A percentile compares a stretch with the other conserved stretches of the same genome.
Conservation (phyloP, 2,797 vertebrate genomes). For the Apogon hyalosoma region DNA sequence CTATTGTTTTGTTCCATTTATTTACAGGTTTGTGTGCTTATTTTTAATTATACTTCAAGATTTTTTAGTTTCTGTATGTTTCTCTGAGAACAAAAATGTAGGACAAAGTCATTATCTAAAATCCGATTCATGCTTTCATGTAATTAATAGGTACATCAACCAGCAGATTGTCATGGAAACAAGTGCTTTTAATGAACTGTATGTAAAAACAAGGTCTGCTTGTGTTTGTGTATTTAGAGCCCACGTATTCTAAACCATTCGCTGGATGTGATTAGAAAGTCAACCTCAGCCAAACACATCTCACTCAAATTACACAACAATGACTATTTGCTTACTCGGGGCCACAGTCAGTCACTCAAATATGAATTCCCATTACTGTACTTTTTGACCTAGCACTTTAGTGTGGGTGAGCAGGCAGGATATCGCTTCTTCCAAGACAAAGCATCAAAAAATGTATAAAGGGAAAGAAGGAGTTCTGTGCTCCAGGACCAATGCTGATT, state of each 20-base stretch:
- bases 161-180: slow-evolving; percentile 65
- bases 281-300: slow-evolving; percentile 16
- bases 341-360: slow-evolving; percentile 29
- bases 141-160: slow-evolving; percentile 42
- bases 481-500: slow-evolving; percentile 58
- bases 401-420: slow-evolving; percentile 7
- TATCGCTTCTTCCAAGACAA: slow-evolving; percentile 44
- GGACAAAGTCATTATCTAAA: slow-evolving; percentile 23
- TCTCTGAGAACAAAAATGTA: background rate
- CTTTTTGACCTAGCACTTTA: slow-evolving; percentile 1
- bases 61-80: background rate
- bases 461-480: slow-evolving; percentile 19
- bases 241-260: slow-evolving; percentile 11
- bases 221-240: slow-evolving; percentile 17
- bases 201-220: slow-evolving; percentile 28
- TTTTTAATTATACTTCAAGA: background rate
- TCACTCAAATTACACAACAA: slow-evolving; percentile 36
- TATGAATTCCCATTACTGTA: slow-evolving; percentile 40
- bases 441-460: slow-evolving; percentile 1
- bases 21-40: too few species aligned
- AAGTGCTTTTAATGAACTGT: slow-evolving; percentile 4
- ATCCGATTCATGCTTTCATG: slow-evolving; percentile 16
- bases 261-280: slow-evolving; percentile 23
- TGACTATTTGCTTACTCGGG: slow-evolving; percentile 24
- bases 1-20: too few species aligned